A percentile compares a stretch with the other conserved stretches of the same genome.
These are phyloP conservation scores for Tortricodes alternella DNA, from an alignment of 2,888 invertebrate species.

Conservation along the genomic window DNA sequence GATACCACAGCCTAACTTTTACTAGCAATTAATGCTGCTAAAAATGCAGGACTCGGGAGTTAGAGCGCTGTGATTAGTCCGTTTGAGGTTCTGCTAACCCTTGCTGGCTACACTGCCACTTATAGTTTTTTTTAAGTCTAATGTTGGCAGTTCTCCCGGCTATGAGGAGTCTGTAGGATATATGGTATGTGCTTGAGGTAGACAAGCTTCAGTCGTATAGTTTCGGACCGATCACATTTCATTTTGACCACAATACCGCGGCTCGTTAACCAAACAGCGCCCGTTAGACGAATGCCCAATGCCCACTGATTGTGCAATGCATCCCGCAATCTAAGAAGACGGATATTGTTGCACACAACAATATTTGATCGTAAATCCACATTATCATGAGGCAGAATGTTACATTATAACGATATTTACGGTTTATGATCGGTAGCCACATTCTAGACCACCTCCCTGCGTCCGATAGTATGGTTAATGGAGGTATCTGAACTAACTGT, in stretches of 20 bases:
- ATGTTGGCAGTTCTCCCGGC: no score
- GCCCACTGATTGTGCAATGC: slow-evolving; percentile 54
- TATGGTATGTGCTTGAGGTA: no score
- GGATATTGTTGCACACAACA: slow-evolving; percentile 55
- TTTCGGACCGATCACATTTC: slow-evolving; percentile 47
- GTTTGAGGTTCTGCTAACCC: no score
- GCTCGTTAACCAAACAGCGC: slow-evolving; percentile 48
- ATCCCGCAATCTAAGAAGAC: slow-evolving; percentile 49
- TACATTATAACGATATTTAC: slow-evolving; percentile 42
- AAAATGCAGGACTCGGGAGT: no score
- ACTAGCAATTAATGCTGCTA: no score
- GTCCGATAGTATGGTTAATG: slow-evolving; percentile 14
- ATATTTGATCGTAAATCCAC: slow-evolving; percentile 54
- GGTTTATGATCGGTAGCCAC: slow-evolving; percentile 33
- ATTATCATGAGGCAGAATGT: slow-evolving; percentile 43
- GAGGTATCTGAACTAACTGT: slow-evolving; percentile 35
- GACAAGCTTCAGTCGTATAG: slow-evolving; percentile 8
- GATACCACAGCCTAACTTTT: no score
- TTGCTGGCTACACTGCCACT: no score
- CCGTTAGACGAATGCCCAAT: slow-evolving; percentile 50
- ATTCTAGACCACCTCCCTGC: slow-evolving; percentile 24
- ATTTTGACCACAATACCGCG: slow-evolving; percentile 43
- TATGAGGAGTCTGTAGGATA: no score
- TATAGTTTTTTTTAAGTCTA: no score
- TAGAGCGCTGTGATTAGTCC: no score